These are phyloP conservation scores for Bothrops jararaca DNA, from an alignment of 2,113 vertebrate genomes.

Conservation along the genomic window DNA sequence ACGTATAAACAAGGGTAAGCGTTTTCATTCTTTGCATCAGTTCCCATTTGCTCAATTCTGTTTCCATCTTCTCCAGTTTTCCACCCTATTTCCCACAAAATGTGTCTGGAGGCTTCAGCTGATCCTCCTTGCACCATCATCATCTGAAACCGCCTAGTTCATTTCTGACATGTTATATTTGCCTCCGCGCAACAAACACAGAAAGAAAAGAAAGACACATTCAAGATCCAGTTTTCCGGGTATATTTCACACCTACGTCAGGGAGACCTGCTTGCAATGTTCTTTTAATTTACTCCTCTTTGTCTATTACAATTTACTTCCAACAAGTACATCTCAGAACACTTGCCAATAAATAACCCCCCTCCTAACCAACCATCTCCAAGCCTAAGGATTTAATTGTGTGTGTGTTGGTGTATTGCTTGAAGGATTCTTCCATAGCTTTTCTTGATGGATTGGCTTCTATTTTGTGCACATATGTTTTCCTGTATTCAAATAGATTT, in stretches of 20 bases:
- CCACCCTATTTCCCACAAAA: neutral
- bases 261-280: neutral
- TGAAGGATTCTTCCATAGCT: neutral
- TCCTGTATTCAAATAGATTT: neutral
- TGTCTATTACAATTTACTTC: neutral
- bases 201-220: neutral
- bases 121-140: neutral
- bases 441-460: neutral
- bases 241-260: neutral
- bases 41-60: neutral
- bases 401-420: neutral
- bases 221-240: neutral
- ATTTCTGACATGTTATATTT: neutral
- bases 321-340: neutral
- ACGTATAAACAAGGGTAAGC: neutral
- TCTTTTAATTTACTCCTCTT: neutral
- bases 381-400: neutral
- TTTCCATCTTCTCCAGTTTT: neutral
- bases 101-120: neutral
- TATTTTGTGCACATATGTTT: neutral
- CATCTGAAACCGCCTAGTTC: neutral
- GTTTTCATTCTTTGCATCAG: neutral
- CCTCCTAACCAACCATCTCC: neutral
- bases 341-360: neutral
- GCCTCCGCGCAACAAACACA: neutral